Base-by-base conservation (phyloP, 2,797 vertebrate species). In the Malurus leucopterus region DNA sequence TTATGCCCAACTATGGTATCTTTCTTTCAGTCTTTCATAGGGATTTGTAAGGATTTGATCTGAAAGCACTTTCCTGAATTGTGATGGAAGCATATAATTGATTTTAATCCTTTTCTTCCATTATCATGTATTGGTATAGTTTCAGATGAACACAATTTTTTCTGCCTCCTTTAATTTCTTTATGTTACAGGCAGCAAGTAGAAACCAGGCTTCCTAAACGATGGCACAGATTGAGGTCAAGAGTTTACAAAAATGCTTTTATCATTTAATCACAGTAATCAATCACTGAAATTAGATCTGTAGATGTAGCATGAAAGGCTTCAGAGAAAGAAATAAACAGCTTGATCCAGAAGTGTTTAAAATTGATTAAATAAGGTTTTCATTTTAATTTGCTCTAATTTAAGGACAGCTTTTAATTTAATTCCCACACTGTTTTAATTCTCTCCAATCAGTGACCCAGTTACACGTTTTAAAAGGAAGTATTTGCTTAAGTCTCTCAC, bases 201-300 rank as follows among this genome's bases (percentile, higher is more conserved):
- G 62, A 80, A 86, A 65, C 34, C 30, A 76, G 36, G 73, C 64
- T 83, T 94, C 41, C 75, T 59, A 85, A 53, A 43, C 8, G 59
- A 32, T 9, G 67, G 62, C 64, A 77, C 44, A 86, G 80, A 88
- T 53, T 72, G 61, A 92, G 93, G 94, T 87, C 92, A 95, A 81
- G 81, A 91, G 89, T 90, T 88, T 62, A 84, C 53, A 70, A 78
- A 92, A 86, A 87, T 62, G 70, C 82, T 90, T 89, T 94, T 95
- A 96, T 96, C 91, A 92, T 88, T 94, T 95, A 90, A 95, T 95
- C 95, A 86, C 46, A 92, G 91, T 91, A 92, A 96, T 95, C 90
- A 94, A 94, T 96, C 95, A 93, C 51, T 73, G 75, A 94, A 96
- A 95, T 96, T 90, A 95, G 88, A 91, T 95, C 63, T 72, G 82